These are phyloP conservation scores for Corythoichthys intestinalis DNA, from an alignment of 2,113 vertebrate genomes.

Conservation along the genomic window DNA sequence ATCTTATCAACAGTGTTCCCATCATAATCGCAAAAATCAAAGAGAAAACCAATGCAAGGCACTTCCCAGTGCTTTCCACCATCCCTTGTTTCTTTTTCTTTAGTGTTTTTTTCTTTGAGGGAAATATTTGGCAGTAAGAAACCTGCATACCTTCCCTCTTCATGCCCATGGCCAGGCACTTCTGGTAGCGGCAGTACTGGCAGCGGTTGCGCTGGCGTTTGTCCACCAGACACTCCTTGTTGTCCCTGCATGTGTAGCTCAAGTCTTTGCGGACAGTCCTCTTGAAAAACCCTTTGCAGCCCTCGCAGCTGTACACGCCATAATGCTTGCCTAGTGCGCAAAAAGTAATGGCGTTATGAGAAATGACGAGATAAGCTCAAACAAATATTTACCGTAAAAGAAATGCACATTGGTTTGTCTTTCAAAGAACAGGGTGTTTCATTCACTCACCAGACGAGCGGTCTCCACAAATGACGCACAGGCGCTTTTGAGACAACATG, in stretches of 20 bases:
- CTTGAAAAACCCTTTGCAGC: slow-evolving; percentile 98
- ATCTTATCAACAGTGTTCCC: not conserved
- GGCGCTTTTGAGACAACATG: slow-evolving; percentile 79
- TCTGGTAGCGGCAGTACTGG: slow-evolving; percentile 98
- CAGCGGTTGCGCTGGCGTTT: slow-evolving; percentile 96
- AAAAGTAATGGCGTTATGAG: not conserved
- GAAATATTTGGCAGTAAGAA: slow-evolving; percentile 6
- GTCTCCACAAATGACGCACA: slow-evolving; percentile 90
- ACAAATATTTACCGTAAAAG: not conserved
- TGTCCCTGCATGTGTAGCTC: slow-evolving; percentile 92
- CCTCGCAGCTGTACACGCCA: slow-evolving; percentile 94
- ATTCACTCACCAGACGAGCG: slow-evolving; percentile 81
- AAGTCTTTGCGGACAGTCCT: slow-evolving; percentile 93
- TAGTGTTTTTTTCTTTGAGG: not conserved
- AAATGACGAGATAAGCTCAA: not conserved
- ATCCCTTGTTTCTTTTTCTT: not conserved
- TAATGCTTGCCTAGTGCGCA: slow-evolving; percentile 88
- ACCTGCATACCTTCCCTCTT: slow-evolving; percentile 86
- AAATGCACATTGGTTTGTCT: not conserved
- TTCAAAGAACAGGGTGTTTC: not conserved
- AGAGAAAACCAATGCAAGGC: not conserved
- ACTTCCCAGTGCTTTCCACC: not conserved
- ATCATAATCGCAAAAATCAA: not conserved
- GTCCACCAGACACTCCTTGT: slow-evolving; percentile 93
- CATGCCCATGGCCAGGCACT: slow-evolving; percentile 97